Percentiles rank a stretch among this genome's conserved stretches.
Evolutionary conservation across 2,113 vertebrate species (phyloP).

Genomic region (Typhlomys cinereus): DNA sequence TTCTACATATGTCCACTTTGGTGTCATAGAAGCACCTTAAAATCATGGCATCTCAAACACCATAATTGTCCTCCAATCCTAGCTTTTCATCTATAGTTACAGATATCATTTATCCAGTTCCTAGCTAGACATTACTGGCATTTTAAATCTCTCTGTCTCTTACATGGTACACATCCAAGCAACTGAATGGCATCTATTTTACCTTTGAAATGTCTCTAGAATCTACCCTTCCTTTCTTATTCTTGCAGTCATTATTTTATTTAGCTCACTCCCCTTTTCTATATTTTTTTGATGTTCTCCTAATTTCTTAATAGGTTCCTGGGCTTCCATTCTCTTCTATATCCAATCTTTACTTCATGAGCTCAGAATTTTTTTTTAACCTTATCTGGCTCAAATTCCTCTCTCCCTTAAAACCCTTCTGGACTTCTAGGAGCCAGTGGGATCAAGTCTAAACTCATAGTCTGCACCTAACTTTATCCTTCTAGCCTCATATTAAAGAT

Average conservation of each 20-base stretch:
- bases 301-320: slow-evolving; percentile 51
- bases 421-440: neutral
- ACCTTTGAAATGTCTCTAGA: slow-evolving; percentile 59
- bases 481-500: slow-evolving; percentile 31
- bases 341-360: slow-evolving; percentile 27
- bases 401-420: slow-evolving; percentile 18
- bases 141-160: slow-evolving; percentile 25
- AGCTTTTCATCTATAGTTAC: neutral
- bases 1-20: slow-evolving; percentile 25
- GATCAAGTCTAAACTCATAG: slow-evolving; percentile 48
- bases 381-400: slow-evolving; percentile 53
- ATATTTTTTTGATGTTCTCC: slow-evolving; percentile 10
- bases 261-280: slow-evolving; percentile 12
- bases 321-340: slow-evolving; percentile 28
- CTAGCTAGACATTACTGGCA: slow-evolving; percentile 5
- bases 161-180: slow-evolving; percentile 20
- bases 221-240: slow-evolving; percentile 18
- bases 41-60: neutral
- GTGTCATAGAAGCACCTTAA: neutral
- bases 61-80: neutral
- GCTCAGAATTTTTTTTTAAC: slow-evolving; percentile 50
- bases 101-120: neutral
- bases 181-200: slow-evolving; percentile 32
- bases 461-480: neutral
- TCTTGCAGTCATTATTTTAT: slow-evolving; percentile 46